phyloP scores from a whole-genome alignment of 1,140 invertebrate species.

The Drosophila pruinosa region DNA sequence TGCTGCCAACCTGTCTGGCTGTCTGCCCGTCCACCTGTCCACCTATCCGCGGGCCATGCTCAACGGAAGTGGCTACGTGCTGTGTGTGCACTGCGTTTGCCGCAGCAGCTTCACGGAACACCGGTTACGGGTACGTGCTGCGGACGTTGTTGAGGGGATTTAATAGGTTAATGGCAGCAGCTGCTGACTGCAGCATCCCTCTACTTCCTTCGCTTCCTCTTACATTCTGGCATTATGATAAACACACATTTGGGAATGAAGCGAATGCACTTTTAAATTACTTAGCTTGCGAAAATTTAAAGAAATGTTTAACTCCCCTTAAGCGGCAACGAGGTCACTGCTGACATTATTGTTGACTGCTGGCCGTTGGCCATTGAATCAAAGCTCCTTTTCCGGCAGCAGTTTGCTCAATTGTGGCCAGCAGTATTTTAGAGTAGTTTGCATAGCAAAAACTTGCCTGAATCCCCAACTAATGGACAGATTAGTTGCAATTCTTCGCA shows the following conservation, averaged over 20 bases:
- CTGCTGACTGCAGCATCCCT: slow-evolving; percentile 15
- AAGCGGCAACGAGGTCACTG: slow-evolving; percentile 1
- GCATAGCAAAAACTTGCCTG: slow-evolving; percentile 13
- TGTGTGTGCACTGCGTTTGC: slow-evolving; percentile 51
- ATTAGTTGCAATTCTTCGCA: neutral
- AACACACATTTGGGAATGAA: slow-evolving; percentile 68
- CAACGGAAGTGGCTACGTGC: slow-evolving; percentile 75
- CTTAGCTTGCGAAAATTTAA: slow-evolving; percentile 53
- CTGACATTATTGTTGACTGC: slow-evolving; percentile 2
- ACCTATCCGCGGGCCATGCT: slow-evolving; percentile 21
- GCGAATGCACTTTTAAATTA: slow-evolving; percentile 72
- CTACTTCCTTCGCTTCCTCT: neutral
- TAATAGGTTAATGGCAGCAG: slow-evolving; percentile 73
- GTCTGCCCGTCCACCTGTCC: neutral
- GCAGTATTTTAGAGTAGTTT: slow-evolving; percentile 55
- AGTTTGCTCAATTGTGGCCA: slow-evolving; percentile 72
- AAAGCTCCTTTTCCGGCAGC: slow-evolving; percentile 69
- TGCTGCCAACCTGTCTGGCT: neutral
- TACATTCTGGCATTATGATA: slow-evolving; percentile 66
- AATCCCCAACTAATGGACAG: neutral
- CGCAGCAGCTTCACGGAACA: slow-evolving; percentile 20
- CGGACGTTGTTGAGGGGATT: slow-evolving; percentile 65
- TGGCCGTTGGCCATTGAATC: slow-evolving; percentile 63
- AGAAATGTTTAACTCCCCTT: slow-evolving; percentile 5
- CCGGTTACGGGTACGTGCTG: slow-evolving; percentile 53